Conservation (phyloP, 2,113 vertebrate genomes). For the Daphoenositta chrysoptera region DNA sequence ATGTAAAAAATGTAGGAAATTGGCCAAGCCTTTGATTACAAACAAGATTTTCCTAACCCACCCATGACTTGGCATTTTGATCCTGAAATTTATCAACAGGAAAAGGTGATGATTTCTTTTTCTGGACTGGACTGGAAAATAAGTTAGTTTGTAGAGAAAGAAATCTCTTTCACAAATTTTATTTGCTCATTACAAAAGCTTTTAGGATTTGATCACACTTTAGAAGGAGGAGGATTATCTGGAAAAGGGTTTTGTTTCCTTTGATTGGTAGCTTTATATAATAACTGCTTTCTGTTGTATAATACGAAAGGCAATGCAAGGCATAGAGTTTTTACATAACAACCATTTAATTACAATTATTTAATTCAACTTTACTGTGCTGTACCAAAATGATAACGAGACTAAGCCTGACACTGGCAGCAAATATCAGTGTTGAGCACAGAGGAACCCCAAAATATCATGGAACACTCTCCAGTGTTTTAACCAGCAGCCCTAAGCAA, state of each 20-base stretch:
- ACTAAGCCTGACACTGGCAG: not conserved
- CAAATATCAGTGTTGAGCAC: not conserved
- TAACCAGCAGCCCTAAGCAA: not conserved
- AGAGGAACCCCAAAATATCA: not conserved
- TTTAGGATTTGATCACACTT: conserved; percentile 12
- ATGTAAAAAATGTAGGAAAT: conserved; percentile 48
- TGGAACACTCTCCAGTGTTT: not conserved
- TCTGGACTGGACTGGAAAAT: not conserved
- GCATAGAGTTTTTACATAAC: not conserved
- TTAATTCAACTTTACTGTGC: not conserved
- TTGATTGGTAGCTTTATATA: conserved; percentile 14
- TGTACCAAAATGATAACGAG: not conserved
- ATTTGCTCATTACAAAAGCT: conserved; percentile 24
- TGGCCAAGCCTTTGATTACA: conserved; percentile 61
- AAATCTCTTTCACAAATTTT: conserved; percentile 26
- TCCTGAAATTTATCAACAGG: conserved; percentile 55
- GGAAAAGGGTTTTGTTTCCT: conserved; percentile 13
- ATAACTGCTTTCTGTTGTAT: conserved; percentile 28
- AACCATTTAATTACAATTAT: conserved; percentile 35
- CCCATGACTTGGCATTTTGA: conserved; percentile 52
- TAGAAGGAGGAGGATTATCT: not conserved
- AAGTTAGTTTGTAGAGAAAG: not conserved
- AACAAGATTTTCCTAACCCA: conserved; percentile 55
- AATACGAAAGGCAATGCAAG: not conserved
- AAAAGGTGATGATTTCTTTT: conserved; percentile 59